Evolutionary conservation across 1,140 invertebrate species (phyloP).

Genomic region (Drosophila subpulchrella): DNA sequence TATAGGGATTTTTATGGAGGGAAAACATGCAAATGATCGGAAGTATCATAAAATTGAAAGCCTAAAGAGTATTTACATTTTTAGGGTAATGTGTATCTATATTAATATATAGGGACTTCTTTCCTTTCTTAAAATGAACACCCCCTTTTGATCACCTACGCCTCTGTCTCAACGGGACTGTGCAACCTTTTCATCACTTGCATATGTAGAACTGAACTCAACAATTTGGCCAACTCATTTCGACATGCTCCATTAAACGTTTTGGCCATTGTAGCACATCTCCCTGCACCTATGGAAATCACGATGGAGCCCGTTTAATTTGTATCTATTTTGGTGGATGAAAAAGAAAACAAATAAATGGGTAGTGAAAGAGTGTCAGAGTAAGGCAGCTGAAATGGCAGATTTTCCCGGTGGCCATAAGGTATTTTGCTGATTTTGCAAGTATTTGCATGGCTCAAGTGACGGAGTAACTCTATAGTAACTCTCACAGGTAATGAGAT

Average conservation of each 20-base stretch:
- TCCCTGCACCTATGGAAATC: conserved; percentile 37
- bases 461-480: conserved; percentile 32
- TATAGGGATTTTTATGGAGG: not conserved
- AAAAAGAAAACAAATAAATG: conserved; percentile 22
- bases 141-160: not conserved
- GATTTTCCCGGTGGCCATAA: conserved; percentile 35
- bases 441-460: conserved; percentile 30
- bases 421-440: conserved; percentile 57
- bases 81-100: not conserved
- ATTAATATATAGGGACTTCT: too few species aligned
- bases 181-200: conserved; percentile 55
- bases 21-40: conserved; percentile 13
- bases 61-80: not conserved
- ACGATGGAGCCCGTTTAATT: conserved; percentile 46
- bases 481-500: not conserved
- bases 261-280: conserved; percentile 75
- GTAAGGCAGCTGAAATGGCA: conserved; percentile 38
- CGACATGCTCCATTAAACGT: conserved; percentile 79
- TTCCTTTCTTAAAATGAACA: not conserved
- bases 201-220: conserved; percentile 26
- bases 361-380: not conserved
- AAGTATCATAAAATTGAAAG: not conserved
- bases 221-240: conserved; percentile 59
- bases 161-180: conserved; percentile 30
- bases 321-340: conserved; percentile 52